Evolutionary conservation across 1,140 invertebrate genomes (phyloP), one percentile per base, ranked within the genome.

Genomic region (Drosophila littoralis): DNA sequence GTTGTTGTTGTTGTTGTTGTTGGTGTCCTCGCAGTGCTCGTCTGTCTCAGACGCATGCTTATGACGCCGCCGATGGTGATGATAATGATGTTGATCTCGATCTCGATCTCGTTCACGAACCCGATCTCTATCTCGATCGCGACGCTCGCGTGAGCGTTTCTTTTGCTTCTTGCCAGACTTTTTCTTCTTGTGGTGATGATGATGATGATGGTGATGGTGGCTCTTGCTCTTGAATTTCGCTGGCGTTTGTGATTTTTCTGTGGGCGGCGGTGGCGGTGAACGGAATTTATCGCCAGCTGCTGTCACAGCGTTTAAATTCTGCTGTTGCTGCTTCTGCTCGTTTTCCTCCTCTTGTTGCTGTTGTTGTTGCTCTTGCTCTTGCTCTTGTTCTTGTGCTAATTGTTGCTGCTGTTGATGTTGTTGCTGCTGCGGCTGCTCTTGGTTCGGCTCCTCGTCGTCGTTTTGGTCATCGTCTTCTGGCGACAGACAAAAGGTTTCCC

Each of bases 401-500:
- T 57, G 32, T 38, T 68, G 55, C 22, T 38, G 46, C 1, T 40
- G 17, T 13, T 58, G 15, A 32, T 40, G 38, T 17, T 55, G 63
- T 32, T 73, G 70, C 32, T 73, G 70, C n/a, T 68, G 52, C 45
- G 40, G 45, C 33, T 57, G 66, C 28, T 78, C 58, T 75, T 71
- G 51, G 1, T 32, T 63, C 38, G 15, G 32, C 40, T 58, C 58
- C 35, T 66, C 64, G 36, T 80, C 61, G 8, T 85, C 68, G 17
- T 84, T 79, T 28, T 91, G 77, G 17, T 86, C 77, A 15, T 88
- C 82, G 67, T 81, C 84, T 73, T 91, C 91, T 40, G 91, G 91
- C 48, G 91, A 77, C 40, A 92, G 74, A 79, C 91, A 92, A 73
- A 92, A 92, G 43, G 89, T 92, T 82, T 92, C 91, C 74, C 91